phyloP scores from a whole-genome alignment of 1,140 invertebrate species.

The Arion vulgaris region DNA sequence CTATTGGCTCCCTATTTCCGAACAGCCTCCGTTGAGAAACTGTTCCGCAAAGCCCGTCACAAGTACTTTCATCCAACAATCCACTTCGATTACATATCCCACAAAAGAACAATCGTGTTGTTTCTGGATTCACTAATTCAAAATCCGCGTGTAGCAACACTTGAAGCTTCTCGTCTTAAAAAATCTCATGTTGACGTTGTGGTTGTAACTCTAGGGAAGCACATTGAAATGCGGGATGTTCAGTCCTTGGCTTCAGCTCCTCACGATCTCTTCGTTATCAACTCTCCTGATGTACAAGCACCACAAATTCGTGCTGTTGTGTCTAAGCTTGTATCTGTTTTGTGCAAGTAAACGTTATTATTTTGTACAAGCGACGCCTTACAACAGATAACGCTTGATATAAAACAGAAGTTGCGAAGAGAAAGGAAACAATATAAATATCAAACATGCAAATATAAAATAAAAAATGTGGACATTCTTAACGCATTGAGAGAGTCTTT shows the following conservation, averaged over 20 bases:
- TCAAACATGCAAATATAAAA: too few relatives aligned
- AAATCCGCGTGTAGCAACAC: background rate
- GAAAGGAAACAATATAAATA: too few relatives aligned
- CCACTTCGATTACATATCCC: background rate
- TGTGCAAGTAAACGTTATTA: too few relatives aligned
- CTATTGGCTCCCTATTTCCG: background rate
- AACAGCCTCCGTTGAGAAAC: background rate
- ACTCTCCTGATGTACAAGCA: background rate
- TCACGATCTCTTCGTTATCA: background rate
- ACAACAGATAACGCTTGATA: too few relatives aligned
- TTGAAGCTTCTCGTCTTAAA: background rate
- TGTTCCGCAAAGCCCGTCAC: background rate
- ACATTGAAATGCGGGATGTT: background rate
- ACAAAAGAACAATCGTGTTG: background rate
- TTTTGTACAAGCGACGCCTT: too few relatives aligned
- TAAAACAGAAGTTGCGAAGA: too few relatives aligned
- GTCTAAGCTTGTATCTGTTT: background rate
- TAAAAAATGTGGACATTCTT: too few relatives aligned
- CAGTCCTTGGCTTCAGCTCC: background rate
- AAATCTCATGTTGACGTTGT: conserved; percentile 10
- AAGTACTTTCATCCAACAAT: conserved; percentile 3
- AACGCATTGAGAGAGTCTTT: too few relatives aligned
- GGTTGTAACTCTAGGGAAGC: conserved; percentile 13
- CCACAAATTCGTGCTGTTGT: background rate
- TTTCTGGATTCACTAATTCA: conserved; percentile 21